Evolutionary conservation across 2,113 vertebrate species (phyloP).

Genomic region (Rousettus leschenaultii): DNA sequence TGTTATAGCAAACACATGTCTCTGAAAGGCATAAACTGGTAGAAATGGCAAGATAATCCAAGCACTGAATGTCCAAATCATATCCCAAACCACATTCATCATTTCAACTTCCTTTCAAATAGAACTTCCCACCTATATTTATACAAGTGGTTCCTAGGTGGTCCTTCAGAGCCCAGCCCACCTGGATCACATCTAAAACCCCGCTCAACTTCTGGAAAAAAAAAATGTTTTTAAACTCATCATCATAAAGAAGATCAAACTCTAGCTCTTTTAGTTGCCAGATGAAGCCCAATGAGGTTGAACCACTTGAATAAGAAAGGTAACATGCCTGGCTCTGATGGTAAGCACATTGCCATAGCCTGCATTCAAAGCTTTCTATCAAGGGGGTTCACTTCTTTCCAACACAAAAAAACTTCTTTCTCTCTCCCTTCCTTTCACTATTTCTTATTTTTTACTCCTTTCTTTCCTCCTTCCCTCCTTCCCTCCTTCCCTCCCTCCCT

Average conservation of each 20-base stretch:
- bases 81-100: neutral
- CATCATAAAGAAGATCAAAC: neutral
- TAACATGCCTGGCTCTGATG: neutral
- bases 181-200: neutral
- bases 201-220: neutral
- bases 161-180: neutral
- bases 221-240: neutral
- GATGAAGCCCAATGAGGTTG: neutral
- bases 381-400: neutral
- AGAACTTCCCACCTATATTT: constrained; percentile 20
- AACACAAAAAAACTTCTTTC: neutral
- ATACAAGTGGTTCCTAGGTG: neutral
- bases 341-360: neutral
- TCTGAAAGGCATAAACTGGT: neutral
- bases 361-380: neutral
- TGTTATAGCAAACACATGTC: neutral
- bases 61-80: neutral
- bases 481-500: neutral
- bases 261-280: neutral
- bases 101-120: constrained; percentile 48
- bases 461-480: accelerated
- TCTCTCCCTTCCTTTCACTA: neutral
- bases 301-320: neutral
- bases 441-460: neutral
- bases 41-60: neutral